A percentile compares a stretch with the other conserved stretches of the same genome.
phyloP scores from a whole-genome alignment of 2,888 invertebrate genomes.

The Morpho deidamia region DNA sequence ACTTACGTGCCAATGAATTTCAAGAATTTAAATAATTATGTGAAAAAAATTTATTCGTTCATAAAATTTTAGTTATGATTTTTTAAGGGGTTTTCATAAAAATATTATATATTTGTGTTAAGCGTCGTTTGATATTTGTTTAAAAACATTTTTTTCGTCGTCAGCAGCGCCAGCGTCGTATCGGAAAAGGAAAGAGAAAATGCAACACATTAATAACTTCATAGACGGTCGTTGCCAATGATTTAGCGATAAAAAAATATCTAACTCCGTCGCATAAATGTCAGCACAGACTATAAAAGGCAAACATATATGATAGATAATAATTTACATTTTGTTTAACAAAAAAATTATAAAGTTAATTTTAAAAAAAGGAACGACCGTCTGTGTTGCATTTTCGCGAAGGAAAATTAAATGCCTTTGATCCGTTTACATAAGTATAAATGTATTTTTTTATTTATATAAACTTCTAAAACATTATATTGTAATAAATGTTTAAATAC shows the following conservation, averaged over 20 bases:
- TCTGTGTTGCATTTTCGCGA: slow-evolving; percentile 77
- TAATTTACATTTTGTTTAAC: neutral
- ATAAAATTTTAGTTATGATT: neutral
- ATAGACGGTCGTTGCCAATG: slow-evolving; percentile 48
- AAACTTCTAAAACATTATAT: too few relatives aligned
- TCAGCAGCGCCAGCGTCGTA: slow-evolving; percentile 36
- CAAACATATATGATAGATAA: slow-evolving; percentile 28
- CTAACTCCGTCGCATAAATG: slow-evolving; percentile 63
- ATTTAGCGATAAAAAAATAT: slow-evolving; percentile 26
- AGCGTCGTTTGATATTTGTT: neutral
- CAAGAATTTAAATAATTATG: too few relatives aligned
- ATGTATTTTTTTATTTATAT: too few relatives aligned
- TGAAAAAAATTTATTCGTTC: too few relatives aligned
- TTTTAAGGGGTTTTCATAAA: neutral
- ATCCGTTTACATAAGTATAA: slow-evolving; percentile 3
- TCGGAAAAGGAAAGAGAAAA: slow-evolving; percentile 75
- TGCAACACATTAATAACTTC: slow-evolving; percentile 68
- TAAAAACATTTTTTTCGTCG: slow-evolving; percentile 6
- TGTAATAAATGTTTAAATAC: too few relatives aligned
- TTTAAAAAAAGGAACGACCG: slow-evolving; percentile 48
- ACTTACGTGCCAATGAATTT: too few relatives aligned
- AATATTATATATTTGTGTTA: neutral
- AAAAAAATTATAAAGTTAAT: slow-evolving; percentile 21
- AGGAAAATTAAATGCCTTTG: slow-evolving; percentile 26
- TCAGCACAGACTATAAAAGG: slow-evolving; percentile 68